Evolutionary conservation across 2,888 invertebrate genomes (phyloP), one percentile per base, ranked within the genome.

Genomic region (Lasioglossum leucozonium): DNA sequence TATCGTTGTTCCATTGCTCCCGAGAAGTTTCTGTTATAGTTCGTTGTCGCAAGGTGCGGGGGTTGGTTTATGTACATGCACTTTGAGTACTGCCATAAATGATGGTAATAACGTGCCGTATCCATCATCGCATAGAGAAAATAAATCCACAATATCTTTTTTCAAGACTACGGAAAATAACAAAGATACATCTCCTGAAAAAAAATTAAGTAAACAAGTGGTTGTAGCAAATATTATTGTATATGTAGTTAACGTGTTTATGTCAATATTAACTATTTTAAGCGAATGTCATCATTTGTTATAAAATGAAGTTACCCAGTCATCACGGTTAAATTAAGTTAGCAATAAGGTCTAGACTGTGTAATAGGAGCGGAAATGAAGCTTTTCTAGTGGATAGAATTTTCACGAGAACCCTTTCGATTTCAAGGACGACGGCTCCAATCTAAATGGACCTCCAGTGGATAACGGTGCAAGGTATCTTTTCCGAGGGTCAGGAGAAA

Each of bases 381-480:
- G 18, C 30, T 6, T 18, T 18, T 22, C 4, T 0, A 22, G 10
- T 1, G 37, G 40, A 67, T 67, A 40, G 22, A 67, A 67, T 67
- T 37, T 22, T 34, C 37, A 37, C 22, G 22, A 4, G 22, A 37
- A 40, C 37, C 26, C 40, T 47, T 62, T 75, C 10, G 22, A 44
- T 71, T 42, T 51, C 42, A 30, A 76, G 42, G 13, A 44, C 4
- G 44, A 40, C 22, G 75, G 65, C 37, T 65, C 72, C 76, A 55
- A 65, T 83, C 81, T 4, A 69, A 72, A 65, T 58, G 77, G 47
- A 69, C 30, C 67, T 44, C n/a, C 18, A 55, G 34, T 16, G 40
- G 84, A 73, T 58, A 83, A 72, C 58, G 79, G 74, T 6, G 30
- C 34, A 51, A 30, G 34, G 62, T 75, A 34, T 75, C 44, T 37